phyloP scores from a whole-genome alignment of 2,113 vertebrate species.

The Tauraco erythrolophus region DNA sequence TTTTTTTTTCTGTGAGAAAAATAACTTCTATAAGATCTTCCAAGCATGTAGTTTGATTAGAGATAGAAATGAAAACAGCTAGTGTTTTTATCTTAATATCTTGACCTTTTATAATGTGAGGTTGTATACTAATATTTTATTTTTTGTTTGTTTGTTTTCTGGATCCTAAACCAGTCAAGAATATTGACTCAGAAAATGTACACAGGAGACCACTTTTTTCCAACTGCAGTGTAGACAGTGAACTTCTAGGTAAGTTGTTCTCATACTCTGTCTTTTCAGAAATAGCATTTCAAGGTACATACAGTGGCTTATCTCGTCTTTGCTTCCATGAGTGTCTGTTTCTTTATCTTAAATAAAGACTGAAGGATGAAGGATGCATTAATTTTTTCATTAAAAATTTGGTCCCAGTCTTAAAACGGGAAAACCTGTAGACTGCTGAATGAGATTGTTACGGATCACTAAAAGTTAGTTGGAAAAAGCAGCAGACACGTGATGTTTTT shows the following conservation, averaged over 20 bases:
- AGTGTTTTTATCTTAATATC: too few relatives aligned
- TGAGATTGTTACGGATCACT: not conserved
- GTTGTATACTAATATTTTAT: not conserved
- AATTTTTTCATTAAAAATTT: not conserved
- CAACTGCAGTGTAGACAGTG: slow-evolving; percentile 84
- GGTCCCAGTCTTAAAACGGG: not conserved
- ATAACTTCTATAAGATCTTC: not conserved
- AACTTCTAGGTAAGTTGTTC: slow-evolving; percentile 75
- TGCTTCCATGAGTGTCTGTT: not conserved
- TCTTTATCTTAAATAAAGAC: not conserved
- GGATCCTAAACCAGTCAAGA: not conserved
- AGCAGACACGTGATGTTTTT: not conserved
- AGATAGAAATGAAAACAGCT: too few relatives aligned
- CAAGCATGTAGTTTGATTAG: not conserved
- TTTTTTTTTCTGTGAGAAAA: not conserved
- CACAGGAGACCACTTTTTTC: slow-evolving; percentile 63
- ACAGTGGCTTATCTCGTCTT: not conserved
- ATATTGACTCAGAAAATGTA: slow-evolving; percentile 39
- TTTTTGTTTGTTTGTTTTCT: not conserved
- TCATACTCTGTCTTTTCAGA: not conserved
- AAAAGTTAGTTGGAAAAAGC: not conserved
- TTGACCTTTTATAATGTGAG: not conserved
- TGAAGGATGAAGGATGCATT: not conserved
- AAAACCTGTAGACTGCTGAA: not conserved
- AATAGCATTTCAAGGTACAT: not conserved